These are phyloP conservation scores for Ptychoptera albimana DNA, from an alignment of 2,888 invertebrate genomes.

Conservation along the genomic window DNA sequence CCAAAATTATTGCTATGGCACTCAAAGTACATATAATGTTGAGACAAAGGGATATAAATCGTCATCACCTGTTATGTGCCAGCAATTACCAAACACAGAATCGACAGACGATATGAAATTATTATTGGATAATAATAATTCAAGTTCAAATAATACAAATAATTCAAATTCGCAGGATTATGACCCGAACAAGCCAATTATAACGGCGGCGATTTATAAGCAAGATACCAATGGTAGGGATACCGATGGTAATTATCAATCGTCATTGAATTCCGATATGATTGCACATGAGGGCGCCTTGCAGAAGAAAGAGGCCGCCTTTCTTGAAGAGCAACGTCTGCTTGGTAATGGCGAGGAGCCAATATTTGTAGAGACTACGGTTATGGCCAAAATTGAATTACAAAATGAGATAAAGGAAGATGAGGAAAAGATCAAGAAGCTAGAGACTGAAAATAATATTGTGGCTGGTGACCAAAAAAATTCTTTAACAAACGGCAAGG, in stretches of 20 bases:
- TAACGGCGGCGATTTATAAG: constrained; percentile 53
- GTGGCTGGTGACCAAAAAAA: background rate
- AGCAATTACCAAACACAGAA: no score
- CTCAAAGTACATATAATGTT: constrained; percentile 59
- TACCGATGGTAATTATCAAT: constrained; percentile 1
- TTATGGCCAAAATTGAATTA: constrained; percentile 4
- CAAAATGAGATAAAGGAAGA: background rate
- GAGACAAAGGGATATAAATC: constrained; percentile 52
- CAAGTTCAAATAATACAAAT: no score
- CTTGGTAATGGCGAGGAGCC: constrained; percentile 28
- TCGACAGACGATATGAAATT: no score
- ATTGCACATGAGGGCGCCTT: constrained; percentile 26
- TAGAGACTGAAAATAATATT: constrained; percentile 2
- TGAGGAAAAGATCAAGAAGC: background rate
- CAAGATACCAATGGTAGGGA: constrained; percentile 28
- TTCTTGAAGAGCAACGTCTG: constrained; percentile 33
- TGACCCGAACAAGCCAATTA: constrained; percentile 36
- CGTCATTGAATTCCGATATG: constrained; percentile 2
- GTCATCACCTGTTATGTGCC: constrained; percentile 16
- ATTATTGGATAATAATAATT: no score
- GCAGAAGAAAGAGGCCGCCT: constrained; percentile 32
- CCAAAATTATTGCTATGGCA: constrained; percentile 63
- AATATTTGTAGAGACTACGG: background rate
- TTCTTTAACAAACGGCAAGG: background rate
- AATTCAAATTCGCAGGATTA: no score